Evolutionary conservation across 2,888 invertebrate species (phyloP), one percentile per base, ranked within the genome.

Genomic region (Trimorus sp.): DNA sequence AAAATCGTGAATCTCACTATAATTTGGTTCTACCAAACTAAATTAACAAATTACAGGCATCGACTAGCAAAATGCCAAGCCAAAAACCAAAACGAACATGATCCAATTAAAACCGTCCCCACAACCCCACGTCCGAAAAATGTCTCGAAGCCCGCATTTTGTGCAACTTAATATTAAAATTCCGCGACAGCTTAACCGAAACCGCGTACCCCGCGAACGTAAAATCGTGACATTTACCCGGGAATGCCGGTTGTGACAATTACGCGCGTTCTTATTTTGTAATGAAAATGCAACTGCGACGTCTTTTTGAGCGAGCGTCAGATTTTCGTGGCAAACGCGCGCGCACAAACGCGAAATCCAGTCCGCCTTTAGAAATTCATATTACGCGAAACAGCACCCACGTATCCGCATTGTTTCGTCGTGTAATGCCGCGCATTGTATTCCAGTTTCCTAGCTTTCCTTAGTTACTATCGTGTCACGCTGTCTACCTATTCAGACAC

Each of bases 321-420:
- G 71, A 78, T 65, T 70, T 65, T 15, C 70, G 78, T 51, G 51
- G 42, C 37, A 58, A 70, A 63, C 56, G 26, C 26, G 58, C 45
- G 58, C 16, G n/a, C n/a, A 51, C 53, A 71, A 65, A 71, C 59
- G 66, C 53, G 71, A 78, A 78, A 78, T 66, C 71, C 59, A 78
- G 63, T 53, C 65, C 65, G 51, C 51, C 69, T 71, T 78, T 78
- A 73, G 78, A 71, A 71, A 79, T 79, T 66, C 78, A 73, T 73
- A 73, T 73, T 73, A 71, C 66, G 78, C 58, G 54, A 63, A 79
- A 48, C 78, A 79, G 66, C 60, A 66, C 66, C 78, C 66, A 73
- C 71, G 71, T 78, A 79, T 66, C 48, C 71, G 66, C 71, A 79
- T 79, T 79, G 79, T 73, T 79, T 68, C 73, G 62, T 62, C 68